These are phyloP conservation scores for Cyanistes caeruleus DNA, from an alignment of 2,113 vertebrate genomes.

Conservation along the genomic window DNA sequence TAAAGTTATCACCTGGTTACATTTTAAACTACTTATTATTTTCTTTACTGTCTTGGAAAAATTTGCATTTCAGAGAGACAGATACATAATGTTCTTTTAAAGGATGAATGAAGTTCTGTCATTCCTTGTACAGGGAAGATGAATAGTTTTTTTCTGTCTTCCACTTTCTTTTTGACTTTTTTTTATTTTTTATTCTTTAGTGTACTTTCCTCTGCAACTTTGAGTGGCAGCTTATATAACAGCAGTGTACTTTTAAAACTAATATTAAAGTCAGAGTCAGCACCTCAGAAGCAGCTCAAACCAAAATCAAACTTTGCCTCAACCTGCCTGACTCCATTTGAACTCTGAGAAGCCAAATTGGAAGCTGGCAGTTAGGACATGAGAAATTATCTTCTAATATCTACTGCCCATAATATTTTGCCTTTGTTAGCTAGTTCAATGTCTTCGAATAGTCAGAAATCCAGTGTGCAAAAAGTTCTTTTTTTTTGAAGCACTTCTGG, in stretches of 20 bases:
- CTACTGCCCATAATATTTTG: neutral
- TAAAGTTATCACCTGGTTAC: neutral
- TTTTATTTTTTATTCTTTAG: conserved; percentile 8
- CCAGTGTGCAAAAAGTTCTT: neutral
- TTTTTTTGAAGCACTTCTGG: neutral
- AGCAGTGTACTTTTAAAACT: neutral
- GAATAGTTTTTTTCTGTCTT: neutral
- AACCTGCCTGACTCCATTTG: neutral
- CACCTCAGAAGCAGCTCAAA: neutral
- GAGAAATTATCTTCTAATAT: neutral
- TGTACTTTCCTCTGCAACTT: neutral
- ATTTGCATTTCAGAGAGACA: conserved; percentile 21
- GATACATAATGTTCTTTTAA: conserved; percentile 20
- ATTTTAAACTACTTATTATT: conserved; percentile 1
- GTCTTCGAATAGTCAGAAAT: neutral
- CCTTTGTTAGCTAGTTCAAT: neutral
- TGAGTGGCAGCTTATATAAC: conserved; percentile 41
- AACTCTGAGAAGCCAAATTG: neutral
- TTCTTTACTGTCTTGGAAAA: neutral
- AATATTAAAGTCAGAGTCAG: neutral
- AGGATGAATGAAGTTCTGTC: conserved; percentile 28
- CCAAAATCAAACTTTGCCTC: neutral
- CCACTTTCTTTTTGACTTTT: neutral
- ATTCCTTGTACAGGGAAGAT: neutral
- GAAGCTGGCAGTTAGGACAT: neutral